These are phyloP conservation scores for Eucidaris tribuloides DNA, from an alignment of 35 echinoderm and acorn worm species.

Conservation along the genomic window DNA sequence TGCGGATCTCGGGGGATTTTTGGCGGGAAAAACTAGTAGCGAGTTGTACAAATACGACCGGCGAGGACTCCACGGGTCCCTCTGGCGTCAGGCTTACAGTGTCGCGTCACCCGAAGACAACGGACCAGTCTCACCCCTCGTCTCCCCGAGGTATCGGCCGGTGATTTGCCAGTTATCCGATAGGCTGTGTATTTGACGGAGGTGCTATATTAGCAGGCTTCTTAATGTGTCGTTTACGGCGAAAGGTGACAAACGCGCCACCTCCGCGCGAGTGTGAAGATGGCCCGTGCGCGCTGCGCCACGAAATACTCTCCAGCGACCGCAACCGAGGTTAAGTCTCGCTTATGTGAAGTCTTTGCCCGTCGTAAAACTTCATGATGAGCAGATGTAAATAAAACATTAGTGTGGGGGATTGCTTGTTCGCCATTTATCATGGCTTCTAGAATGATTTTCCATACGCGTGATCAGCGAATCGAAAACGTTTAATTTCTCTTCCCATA, in stretches of 20 bases:
- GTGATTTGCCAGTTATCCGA: constrained; percentile 32
- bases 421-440: not conserved
- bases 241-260: not conserved
- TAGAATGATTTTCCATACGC: constrained; percentile 23
- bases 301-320: constrained; percentile 16
- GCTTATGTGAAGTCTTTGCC: not conserved
- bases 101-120: constrained; percentile 8
- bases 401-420: constrained; percentile 16
- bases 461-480: constrained; percentile 32
- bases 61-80: constrained; percentile 1
- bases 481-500: constrained; percentile 23
- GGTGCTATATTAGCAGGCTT: constrained; percentile 33
- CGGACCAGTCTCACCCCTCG: not conserved
- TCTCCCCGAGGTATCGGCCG: constrained; percentile 23
- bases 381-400: constrained; percentile 23
- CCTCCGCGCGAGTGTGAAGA: not conserved
- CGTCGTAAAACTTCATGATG: constrained; percentile 14
- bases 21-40: constrained; percentile 2
- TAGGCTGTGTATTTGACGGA: constrained; percentile 23
- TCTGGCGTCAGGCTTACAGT: constrained; percentile 5
- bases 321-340: constrained; percentile 7
- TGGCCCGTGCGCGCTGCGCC: constrained; percentile 16
- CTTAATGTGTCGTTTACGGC: constrained; percentile 25
- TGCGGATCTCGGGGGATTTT: not conserved
- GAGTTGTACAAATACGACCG: not conserved